Base-by-base conservation (phyloP, 2,888 invertebrate genomes). In the Dasysyrphus albostriatus region DNA sequence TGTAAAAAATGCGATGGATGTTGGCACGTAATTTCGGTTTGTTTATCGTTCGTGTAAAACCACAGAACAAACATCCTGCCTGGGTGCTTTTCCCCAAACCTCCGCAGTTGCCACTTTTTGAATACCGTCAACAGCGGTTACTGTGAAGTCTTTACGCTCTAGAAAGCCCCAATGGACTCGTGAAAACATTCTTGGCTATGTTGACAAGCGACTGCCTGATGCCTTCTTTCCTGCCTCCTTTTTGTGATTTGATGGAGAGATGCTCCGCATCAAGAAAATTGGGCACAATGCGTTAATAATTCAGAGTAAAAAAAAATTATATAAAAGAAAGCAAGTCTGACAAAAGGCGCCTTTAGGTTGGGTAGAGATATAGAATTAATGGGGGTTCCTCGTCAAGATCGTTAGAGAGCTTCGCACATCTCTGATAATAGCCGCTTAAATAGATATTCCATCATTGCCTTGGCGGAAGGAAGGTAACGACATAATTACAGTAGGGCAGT, bases 161-260 rank as follows among this genome's bases (percentile, higher is more conserved):
- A 83, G 82, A 83, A 79, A 75, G 19, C 39, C 87, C 78, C 87
- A 87, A 87, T 79, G 83, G 87, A 70, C 78, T 87, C 72, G 47
- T 87, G 75, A 79, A 24, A 82, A 75, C 54, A 69, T 70, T 83
- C 87, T 83, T 72, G 72, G 29, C 72, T 59, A 56, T 65, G 51
- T 37, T 73, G 56, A 37, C 42, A 37, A 54, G 12, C 61, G 14
- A 65, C 16, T 14, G 39, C 19, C 34, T 56, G 34, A 16, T 29
- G 44, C 32, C 32, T 51, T 29, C 70, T 32, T 63, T 3, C 12
- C 37, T 37, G 12, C 19, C 5, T 5, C 47, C 16, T 63, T 24
- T n/a, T 37, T 42, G 63, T 63, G 44, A 49, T 49, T 49, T 14
- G 67, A 49, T 49, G 42, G 44, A 10, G 54, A 69, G 39, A 69